Evolutionary conservation across 2,888 invertebrate genomes (phyloP).

Genomic region (Odontomyia ornata): DNA sequence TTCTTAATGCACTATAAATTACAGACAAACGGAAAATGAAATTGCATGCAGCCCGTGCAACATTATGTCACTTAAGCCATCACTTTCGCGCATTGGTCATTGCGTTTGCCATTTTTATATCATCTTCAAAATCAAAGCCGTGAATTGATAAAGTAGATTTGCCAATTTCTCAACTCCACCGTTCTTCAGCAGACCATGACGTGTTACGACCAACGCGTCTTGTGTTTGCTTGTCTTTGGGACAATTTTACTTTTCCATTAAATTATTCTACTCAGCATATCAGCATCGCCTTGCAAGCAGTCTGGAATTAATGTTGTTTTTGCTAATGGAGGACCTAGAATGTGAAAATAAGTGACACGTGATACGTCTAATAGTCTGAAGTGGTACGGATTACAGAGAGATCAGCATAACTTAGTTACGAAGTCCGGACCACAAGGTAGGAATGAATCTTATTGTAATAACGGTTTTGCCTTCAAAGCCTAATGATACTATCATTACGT

Average conservation of each 20-base stretch:
- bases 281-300: background rate
- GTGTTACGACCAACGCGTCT: background rate
- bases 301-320: conserved; percentile 8
- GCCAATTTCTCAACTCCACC: background rate
- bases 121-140: background rate
- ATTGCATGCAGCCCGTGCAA: background rate
- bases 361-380: background rate
- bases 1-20: too few species aligned
- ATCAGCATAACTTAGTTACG: background rate
- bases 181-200: background rate
- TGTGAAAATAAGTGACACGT: conserved; percentile 24
- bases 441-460: background rate
- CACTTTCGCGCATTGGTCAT: conserved; percentile 1
- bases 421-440: background rate
- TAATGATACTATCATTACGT: conserved; percentile 28
- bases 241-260: conserved; percentile 13
- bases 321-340: conserved; percentile 24
- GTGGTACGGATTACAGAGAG: background rate
- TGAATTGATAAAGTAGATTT: background rate
- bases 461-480: conserved; percentile 31
- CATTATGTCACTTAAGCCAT: background rate
- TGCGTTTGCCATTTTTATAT: background rate
- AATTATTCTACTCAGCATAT: background rate
- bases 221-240: background rate
- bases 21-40: background rate